These are phyloP conservation scores for Caenorhabditis elegans DNA, from an alignment of 1,140 invertebrate genomes.

Conservation along the genomic window DNA sequence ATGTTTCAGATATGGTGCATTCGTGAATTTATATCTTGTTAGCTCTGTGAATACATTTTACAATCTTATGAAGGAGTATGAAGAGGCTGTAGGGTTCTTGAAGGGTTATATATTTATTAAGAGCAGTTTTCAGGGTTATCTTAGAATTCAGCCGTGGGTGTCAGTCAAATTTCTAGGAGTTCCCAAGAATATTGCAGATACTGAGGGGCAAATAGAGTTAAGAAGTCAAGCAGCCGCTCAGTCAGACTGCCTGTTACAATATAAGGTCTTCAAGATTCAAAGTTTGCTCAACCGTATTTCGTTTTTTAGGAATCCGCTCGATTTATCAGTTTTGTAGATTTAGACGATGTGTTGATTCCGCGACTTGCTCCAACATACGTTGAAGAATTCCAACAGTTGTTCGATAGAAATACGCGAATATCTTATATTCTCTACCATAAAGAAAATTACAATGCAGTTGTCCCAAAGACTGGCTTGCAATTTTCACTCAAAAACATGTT, in stretches of 20 bases:
- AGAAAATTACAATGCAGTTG: background rate
- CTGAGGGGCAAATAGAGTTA: conserved; percentile 11
- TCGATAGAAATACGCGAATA: background rate
- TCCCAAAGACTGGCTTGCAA: background rate
- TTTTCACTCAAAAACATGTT: background rate
- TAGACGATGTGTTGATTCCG: conserved; percentile 26
- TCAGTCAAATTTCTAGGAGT: background rate
- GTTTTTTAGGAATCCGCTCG: conserved; percentile 3
- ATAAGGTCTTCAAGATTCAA: background rate
- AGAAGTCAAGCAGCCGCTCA: conserved; percentile 34
- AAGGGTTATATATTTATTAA: too few relatives aligned
- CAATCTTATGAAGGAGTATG: background rate
- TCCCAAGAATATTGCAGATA: background rate
- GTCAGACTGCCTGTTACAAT: conserved; percentile 29
- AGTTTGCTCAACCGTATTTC: background rate
- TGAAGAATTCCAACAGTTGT: conserved; percentile 4
- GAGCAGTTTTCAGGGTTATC: conserved; percentile 3
- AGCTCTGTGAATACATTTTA: conserved; percentile 26
- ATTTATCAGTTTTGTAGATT: conserved; percentile 17
- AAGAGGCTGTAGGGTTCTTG: background rate
- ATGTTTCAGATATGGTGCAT: conserved; percentile 7
- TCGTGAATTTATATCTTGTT: conserved; percentile 10
- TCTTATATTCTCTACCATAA: background rate
- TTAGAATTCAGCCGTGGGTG: conserved; percentile 8
- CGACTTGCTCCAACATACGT: background rate